Percentiles rank a stretch among this genome's conserved stretches.
phyloP scores from a whole-genome alignment of 2,888 invertebrate genomes.

The Erannis defoliaria region DNA sequence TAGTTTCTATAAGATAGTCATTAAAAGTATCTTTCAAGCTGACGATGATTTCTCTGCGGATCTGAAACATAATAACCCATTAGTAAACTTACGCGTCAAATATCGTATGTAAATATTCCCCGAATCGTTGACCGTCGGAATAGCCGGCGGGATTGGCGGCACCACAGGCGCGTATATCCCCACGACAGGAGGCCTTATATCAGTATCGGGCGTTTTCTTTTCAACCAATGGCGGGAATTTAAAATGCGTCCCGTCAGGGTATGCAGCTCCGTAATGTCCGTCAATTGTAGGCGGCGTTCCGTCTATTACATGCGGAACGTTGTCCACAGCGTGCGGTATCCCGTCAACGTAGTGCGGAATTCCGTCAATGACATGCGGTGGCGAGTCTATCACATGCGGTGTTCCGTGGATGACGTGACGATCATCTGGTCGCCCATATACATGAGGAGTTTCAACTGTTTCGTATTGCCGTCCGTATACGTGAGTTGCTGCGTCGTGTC shows the following conservation, averaged over 20 bases:
- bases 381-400: constrained; percentile 31
- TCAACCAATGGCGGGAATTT: constrained; percentile 34
- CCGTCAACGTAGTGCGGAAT: constrained; percentile 34
- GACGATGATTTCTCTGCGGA: not conserved
- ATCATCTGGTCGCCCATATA: constrained; percentile 33
- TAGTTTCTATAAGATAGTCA: not conserved
- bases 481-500: constrained; percentile 20
- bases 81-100: constrained; percentile 78
- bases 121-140: constrained; percentile 70
- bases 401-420: constrained; percentile 20
- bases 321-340: constrained; percentile 26
- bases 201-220: constrained; percentile 37
- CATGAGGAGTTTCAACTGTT: constrained; percentile 19
- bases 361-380: constrained; percentile 39
- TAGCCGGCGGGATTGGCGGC: constrained; percentile 53
- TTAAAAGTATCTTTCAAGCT: not conserved
- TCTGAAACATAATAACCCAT: constrained; percentile 70
- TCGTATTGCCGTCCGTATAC: constrained; percentile 29
- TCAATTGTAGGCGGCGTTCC: constrained; percentile 23
- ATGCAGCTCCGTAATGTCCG: constrained; percentile 14
- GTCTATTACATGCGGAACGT: constrained; percentile 31
- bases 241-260: constrained; percentile 29
- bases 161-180: constrained; percentile 54
- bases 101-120: constrained; percentile 76
- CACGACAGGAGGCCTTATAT: constrained; percentile 53